A percentile compares a stretch with the other conserved stretches of the same genome.
Conservation (phyloP, 2,888 invertebrate genomes). For the Erynnis tages region DNA sequence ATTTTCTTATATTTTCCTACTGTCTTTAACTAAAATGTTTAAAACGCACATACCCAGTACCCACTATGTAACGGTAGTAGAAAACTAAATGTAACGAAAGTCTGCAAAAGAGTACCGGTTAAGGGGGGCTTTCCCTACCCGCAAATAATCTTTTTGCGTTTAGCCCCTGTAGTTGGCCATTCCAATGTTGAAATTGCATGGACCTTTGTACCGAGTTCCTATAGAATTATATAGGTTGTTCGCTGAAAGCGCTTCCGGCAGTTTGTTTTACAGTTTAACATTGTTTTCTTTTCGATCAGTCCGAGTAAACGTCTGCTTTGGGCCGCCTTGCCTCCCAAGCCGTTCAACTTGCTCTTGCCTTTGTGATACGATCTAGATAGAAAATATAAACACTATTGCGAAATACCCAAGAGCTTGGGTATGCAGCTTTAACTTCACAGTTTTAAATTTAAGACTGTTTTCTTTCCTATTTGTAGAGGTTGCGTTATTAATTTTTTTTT, state of each 20-base stretch:
- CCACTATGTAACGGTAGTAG: too few species aligned
- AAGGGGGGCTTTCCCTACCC: neutral
- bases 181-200: conserved; percentile 33
- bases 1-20: too few species aligned
- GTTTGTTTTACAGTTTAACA: conserved; percentile 72
- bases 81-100: too few species aligned
- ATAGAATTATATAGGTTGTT: conserved; percentile 38
- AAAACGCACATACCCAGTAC: too few species aligned
- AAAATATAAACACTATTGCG: conserved; percentile 26
- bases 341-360: conserved; percentile 45
- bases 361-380: conserved; percentile 42
- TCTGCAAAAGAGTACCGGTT: conserved; percentile 1
- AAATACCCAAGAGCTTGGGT: conserved; percentile 23
- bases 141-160: conserved; percentile 23
- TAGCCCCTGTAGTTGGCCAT: conserved; percentile 38
- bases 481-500: neutral
- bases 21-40: too few species aligned
- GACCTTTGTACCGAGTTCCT: conserved; percentile 32
- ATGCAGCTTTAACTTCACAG: conserved; percentile 11
- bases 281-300: conserved; percentile 71
- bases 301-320: conserved; percentile 60
- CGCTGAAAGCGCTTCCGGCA: conserved; percentile 54
- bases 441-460: conserved; percentile 20
- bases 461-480: neutral
- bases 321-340: conserved; percentile 43